phyloP scores from a whole-genome alignment of 2,888 invertebrate species.

The Neuroscelio doddi region DNA sequence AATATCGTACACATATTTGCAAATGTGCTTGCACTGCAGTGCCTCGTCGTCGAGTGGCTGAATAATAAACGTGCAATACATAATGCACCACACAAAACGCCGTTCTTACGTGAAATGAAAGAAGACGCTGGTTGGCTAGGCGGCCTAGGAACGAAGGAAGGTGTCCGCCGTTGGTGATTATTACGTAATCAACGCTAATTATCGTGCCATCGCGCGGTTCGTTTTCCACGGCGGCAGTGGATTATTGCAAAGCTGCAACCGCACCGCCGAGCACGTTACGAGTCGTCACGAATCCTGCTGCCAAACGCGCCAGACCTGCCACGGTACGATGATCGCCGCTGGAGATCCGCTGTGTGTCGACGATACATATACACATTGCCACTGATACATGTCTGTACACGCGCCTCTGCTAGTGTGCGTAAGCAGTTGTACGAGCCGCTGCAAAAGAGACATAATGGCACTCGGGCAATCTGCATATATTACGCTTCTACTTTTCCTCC shows the following conservation, averaged over 20 bases:
- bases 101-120: conserved; percentile 13
- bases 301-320: conserved; percentile 4
- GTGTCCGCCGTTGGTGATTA: conserved; percentile 57
- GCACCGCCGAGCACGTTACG: neutral
- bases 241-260: conserved; percentile 32
- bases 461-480: conserved; percentile 68
- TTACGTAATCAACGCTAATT: conserved; percentile 65
- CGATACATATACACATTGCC: neutral
- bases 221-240: conserved; percentile 51
- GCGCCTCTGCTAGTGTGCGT: conserved; percentile 9
- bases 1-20: no score
- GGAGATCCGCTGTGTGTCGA: neutral
- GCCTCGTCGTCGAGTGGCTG: neutral
- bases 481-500: conserved; percentile 46
- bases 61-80: neutral
- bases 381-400: conserved; percentile 6
- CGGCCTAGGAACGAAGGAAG: conserved; percentile 15
- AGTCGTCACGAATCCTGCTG: conserved; percentile 19
- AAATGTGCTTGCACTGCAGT: no score
- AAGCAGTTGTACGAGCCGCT: conserved; percentile 40
- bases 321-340: conserved; percentile 2
- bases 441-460: conserved; percentile 65
- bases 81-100: conserved; percentile 8
- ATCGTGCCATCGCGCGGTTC: conserved; percentile 54
- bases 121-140: conserved; percentile 8